A percentile compares a stretch with the other conserved stretches of the same genome.
Conservation (phyloP, 1,140 invertebrate species). For the Drosophila busckii region DNA sequence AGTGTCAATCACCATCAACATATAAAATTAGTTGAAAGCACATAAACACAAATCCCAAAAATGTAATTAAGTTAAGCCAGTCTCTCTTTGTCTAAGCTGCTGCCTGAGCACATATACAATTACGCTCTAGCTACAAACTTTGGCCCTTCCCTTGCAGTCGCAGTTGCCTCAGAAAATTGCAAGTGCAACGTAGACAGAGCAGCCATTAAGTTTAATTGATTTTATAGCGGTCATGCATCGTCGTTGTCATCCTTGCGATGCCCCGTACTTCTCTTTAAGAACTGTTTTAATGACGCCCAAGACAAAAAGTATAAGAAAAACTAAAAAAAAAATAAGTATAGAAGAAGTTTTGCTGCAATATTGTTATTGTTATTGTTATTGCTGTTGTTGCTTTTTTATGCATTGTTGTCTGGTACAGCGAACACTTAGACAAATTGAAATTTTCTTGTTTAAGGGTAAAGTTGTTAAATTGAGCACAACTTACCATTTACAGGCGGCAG, state of each 20-base stretch:
- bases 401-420: too few species aligned
- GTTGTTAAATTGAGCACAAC: conserved; percentile 62
- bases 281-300: conserved; percentile 21
- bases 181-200: conserved; percentile 26
- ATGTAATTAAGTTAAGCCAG: conserved; percentile 43
- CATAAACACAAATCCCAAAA: conserved; percentile 11
- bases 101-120: conserved; percentile 1
- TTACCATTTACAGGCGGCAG: conserved; percentile 91
- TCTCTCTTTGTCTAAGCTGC: conserved; percentile 4
- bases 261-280: not conserved
- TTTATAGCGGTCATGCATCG: conserved; percentile 47
- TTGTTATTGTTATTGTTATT: conserved; percentile 24
- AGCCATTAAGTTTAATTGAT: conserved; percentile 63
- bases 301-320: conserved; percentile 11
- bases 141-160: not conserved
- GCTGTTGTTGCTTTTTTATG: conserved; percentile 3
- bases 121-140: conserved; percentile 1
- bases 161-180: conserved; percentile 2
- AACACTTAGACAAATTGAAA: conserved; percentile 57
- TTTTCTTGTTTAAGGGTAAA: conserved; percentile 14
- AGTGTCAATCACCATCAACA: not conserved
- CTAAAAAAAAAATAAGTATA: conserved; percentile 1
- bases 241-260: conserved; percentile 9
- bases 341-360: conserved; percentile 11
- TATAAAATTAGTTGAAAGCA: conserved; percentile 18